phyloP scores from a whole-genome alignment of 2,113 vertebrate genomes.

The Lamprologus speciosus region DNA sequence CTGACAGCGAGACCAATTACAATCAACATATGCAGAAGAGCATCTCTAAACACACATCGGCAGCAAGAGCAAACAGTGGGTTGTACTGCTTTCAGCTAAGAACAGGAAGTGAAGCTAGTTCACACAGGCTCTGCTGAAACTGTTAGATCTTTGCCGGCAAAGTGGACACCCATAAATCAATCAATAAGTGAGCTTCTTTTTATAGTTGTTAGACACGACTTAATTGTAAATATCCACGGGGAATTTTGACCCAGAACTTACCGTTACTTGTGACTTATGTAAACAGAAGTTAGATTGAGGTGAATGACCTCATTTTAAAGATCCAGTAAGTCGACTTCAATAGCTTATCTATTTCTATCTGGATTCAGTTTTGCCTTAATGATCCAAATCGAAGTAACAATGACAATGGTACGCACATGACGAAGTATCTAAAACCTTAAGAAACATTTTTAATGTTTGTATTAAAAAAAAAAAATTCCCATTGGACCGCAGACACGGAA shows the following conservation, averaged over 20 bases:
- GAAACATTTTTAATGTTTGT: not conserved
- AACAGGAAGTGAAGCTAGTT: not conserved
- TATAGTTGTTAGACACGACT: not conserved
- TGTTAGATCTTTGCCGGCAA: not conserved
- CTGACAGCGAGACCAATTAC: not conserved
- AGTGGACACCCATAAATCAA: not conserved
- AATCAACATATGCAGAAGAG: not conserved
- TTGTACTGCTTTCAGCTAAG: not conserved
- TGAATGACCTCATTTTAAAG: conserved; percentile 33
- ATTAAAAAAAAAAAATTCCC: not conserved
- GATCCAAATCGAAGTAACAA: not conserved
- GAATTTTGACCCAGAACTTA: not conserved
- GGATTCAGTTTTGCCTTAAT: not conserved
- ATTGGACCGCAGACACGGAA: conserved; percentile 33
- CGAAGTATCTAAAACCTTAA: not conserved
- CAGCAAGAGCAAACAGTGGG: not conserved
- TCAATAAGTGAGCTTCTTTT: not conserved
- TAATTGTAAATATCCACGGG: not conserved
- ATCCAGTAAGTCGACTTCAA: conserved; percentile 13
- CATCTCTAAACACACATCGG: not conserved
- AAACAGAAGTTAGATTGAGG: not conserved
- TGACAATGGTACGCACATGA: not conserved
- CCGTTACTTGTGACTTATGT: not conserved
- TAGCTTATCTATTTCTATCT: conserved; percentile 9
- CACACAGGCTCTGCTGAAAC: not conserved